Evolutionary conservation across 2,888 invertebrate species (phyloP).

Genomic region (Acleris laterana): DNA sequence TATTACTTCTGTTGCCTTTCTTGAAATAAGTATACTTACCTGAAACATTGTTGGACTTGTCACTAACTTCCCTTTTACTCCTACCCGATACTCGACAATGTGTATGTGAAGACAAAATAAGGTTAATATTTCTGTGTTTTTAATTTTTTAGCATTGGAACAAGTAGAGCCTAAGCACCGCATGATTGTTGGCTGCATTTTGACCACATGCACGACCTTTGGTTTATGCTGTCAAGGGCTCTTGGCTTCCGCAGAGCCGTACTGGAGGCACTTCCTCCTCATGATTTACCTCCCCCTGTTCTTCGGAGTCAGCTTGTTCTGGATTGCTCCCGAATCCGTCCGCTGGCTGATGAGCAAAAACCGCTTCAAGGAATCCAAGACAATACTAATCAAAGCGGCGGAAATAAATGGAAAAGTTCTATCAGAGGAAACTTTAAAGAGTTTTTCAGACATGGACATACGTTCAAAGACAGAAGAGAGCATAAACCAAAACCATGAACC

Average conservation of each 20-base stretch:
- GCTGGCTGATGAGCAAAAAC: constrained; percentile 88
- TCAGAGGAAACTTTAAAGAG: constrained; percentile 53
- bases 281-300: constrained; percentile 85
- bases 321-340: constrained; percentile 85
- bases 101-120: too few species aligned
- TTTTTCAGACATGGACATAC: constrained; percentile 1
- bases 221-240: constrained; percentile 85
- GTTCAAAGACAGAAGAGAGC: not conserved
- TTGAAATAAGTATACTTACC: too few species aligned
- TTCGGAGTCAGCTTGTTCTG: constrained; percentile 85
- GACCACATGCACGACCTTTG: constrained; percentile 85
- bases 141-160: constrained; percentile 82
- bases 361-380: constrained; percentile 82
- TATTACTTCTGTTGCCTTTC: too few species aligned
- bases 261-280: constrained; percentile 85
- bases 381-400: constrained; percentile 80
- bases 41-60: too few species aligned
- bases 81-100: too few species aligned
- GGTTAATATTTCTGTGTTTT: not conserved
- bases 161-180: constrained; percentile 87
- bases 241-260: constrained; percentile 84
- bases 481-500: not conserved
- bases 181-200: constrained; percentile 86
- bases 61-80: too few species aligned
- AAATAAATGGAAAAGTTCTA: constrained; percentile 75